Evolutionary conservation across 2,797 vertebrate species (phyloP).

Genomic region (Ciconia nigra): DNA sequence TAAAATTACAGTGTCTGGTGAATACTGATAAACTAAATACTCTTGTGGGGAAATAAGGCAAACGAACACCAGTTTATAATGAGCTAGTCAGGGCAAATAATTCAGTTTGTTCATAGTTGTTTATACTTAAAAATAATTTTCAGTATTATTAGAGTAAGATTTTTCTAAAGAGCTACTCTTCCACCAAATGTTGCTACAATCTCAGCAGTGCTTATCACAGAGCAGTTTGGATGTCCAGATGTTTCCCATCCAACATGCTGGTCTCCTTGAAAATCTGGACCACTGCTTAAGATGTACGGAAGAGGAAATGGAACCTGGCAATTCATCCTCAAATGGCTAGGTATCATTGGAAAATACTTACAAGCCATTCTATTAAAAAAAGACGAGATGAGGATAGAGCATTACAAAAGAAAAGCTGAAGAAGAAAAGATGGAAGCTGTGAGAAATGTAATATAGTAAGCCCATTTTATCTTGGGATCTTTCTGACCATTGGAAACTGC

Average conservation of each 20-base stretch:
- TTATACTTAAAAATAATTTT: background rate
- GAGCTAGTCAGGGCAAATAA: background rate
- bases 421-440: background rate
- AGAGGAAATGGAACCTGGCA: background rate
- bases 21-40: background rate
- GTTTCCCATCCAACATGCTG: background rate
- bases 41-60: background rate
- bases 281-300: background rate
- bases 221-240: background rate
- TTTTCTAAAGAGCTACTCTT: background rate
- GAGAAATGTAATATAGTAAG: background rate
- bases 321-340: background rate
- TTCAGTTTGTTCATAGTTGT: background rate
- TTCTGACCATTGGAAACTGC: background rate
- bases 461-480: background rate
- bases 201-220: background rate
- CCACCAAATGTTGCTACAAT: background rate
- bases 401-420: background rate
- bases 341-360: background rate
- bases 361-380: background rate
- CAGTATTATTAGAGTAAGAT: background rate
- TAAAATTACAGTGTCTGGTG: constrained; percentile 9
- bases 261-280: background rate
- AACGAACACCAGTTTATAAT: background rate
- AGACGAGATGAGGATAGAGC: background rate